phyloP scores from a whole-genome alignment of 2,113 vertebrate genomes.

The Tauraco erythrolophus region DNA sequence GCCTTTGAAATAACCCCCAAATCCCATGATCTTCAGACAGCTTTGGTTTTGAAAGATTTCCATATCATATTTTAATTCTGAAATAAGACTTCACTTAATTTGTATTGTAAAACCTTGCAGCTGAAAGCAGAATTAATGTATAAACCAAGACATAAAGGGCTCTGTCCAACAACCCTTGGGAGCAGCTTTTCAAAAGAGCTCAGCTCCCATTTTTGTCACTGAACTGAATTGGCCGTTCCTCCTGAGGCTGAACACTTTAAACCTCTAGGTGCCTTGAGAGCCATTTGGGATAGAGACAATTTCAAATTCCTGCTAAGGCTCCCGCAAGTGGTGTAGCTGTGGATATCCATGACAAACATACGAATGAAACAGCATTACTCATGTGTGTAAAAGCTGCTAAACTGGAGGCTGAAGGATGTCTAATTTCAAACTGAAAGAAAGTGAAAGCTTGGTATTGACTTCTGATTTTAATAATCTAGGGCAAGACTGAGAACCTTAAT shows the following conservation, averaged over 20 bases:
- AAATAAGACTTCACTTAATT: background rate
- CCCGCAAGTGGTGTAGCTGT: background rate
- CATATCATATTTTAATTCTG: background rate
- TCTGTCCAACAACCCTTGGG: background rate
- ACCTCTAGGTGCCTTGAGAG: background rate
- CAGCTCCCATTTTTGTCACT: background rate
- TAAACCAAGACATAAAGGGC: background rate
- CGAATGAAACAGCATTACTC: background rate
- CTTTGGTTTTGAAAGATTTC: background rate
- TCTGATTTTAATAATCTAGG: background rate
- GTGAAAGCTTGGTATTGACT: background rate
- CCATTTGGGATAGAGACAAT: background rate
- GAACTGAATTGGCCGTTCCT: background rate
- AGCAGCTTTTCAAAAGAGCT: background rate
- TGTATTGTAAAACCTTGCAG: background rate
- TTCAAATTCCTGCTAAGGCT: background rate
- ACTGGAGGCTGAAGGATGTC: background rate
- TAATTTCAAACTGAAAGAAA: background rate
- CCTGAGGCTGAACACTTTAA: background rate
- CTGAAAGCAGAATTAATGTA: background rate
- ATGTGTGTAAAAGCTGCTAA: background rate
- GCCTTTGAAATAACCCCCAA: slow-evolving; percentile 10
- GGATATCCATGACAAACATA: rapidly evolving
- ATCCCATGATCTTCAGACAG: background rate
- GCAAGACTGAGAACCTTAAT: background rate